A percentile compares a stretch with the other conserved stretches of the same genome.
phyloP scores from a whole-genome alignment of 2,888 invertebrate genomes.

The Drosophila mayaguana region DNA sequence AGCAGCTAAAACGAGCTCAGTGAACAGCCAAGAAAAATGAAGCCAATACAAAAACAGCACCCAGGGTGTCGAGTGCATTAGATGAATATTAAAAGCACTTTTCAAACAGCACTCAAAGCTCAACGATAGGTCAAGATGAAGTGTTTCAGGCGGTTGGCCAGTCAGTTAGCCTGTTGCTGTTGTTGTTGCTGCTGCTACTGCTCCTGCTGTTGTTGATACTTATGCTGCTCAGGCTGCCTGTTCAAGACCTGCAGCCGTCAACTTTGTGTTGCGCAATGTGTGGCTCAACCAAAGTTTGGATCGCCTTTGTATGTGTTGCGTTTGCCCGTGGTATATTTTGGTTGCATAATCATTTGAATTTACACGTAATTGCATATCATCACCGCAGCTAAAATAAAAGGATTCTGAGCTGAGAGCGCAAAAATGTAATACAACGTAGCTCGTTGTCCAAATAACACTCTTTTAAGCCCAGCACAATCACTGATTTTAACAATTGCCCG shows the following conservation, averaged over 20 bases:
- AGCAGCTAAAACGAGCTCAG: conserved; percentile 37
- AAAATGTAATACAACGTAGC: conserved; percentile 4
- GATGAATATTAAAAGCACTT: conserved; percentile 77
- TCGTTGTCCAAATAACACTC: background rate
- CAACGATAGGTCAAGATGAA: conserved; percentile 6
- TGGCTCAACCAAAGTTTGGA: conserved; percentile 10
- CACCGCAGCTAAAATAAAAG: conserved; percentile 34
- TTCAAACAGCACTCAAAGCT: conserved; percentile 37
- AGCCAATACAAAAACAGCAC: conserved; percentile 47
- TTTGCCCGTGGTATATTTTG: conserved; percentile 17
- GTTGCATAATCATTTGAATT: conserved; percentile 16
- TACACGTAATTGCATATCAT: conserved; percentile 35
- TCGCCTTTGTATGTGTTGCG: conserved; percentile 9
- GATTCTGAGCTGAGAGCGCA: conserved; percentile 5
- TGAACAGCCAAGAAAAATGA: conserved; percentile 58
- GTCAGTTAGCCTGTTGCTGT: background rate
- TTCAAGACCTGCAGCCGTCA: conserved; percentile 30
- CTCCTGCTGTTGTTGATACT: conserved; percentile 2
- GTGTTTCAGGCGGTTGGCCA: conserved; percentile 9
- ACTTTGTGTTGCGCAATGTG: conserved; percentile 54
- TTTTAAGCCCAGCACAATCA: background rate
- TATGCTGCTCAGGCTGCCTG: conserved; percentile 5
- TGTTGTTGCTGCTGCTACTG: conserved; percentile 2
- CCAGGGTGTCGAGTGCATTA: conserved; percentile 70
- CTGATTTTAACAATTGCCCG: conserved; percentile 51